Base-by-base conservation (phyloP, 2,888 invertebrate species). In the Coecobrya sp. region DNA sequence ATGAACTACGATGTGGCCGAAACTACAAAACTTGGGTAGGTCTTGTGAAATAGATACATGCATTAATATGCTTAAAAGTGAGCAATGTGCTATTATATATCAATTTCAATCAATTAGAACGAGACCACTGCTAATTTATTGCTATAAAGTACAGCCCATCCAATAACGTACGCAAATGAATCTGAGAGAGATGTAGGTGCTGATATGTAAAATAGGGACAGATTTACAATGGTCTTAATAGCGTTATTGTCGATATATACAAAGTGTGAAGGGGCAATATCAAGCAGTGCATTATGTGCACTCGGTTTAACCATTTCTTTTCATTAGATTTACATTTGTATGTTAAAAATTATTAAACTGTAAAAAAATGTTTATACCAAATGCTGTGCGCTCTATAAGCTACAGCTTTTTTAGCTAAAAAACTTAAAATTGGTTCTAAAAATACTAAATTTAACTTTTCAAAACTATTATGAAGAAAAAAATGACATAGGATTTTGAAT, bases 21-120 rank as follows among this genome's bases (percentile, higher is more conserved):
- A 25, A 25, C 1, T 25, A 10, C 22, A 81, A 13, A 19, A 42
- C 59, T 82, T 82, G 82, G 55, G 82, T 59, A 59, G 82, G 36
- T 30, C 59, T 30, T 1, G 13, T 36, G 13, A 82, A 82, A 16
- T 19, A 42, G 11, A n/a, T n/a, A 73, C n/a, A 19, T 7, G 42
- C 36, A 42, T n/a, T n/a, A n/a, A n/a, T 19, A 73, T 1, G 36
- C 19, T n/a, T 19, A 76, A 10, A 76, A n/a, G 19, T 76, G 49
- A 22, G 45, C 19, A 76, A 76, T 11, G n/a, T 42, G 22, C 5
- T 49, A 55, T 82, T 93, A 59, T 86, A 85, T 92, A 93, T 92
- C 92, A 92, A 89, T 93, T 92, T 89, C 92, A 93, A 93, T 93
- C 92, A 93, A 93, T 92, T 93, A 89, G 86, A 93, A 89, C 36